Base-by-base conservation (phyloP, 1,140 invertebrate genomes). In the Asbolus verrucosus region DNA sequence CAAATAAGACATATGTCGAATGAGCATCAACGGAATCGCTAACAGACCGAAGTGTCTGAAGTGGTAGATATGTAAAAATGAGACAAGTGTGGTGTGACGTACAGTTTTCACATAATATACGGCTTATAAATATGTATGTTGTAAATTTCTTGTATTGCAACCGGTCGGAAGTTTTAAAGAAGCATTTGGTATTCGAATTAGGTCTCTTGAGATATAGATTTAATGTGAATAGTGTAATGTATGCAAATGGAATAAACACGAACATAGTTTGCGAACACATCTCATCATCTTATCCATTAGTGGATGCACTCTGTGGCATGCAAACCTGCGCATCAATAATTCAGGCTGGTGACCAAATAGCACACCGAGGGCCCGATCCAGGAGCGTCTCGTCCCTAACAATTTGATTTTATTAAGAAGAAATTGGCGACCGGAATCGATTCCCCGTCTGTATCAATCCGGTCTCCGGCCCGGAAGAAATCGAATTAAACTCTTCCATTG, bases 401-500 rank as follows among this genome's bases (percentile, higher is more conserved):
- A 24, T 54, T 54, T 54, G 21, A 54, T 54, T 54, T 54, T 54
- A 54, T 54, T 54, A 54, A 54, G 46, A 27, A 9, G 46, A 27
- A 54, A 54, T 54, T 54, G 46, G 3, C 46, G 46, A n/a, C 46
- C 21, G 46, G 19, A 54, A 54, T 54, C 46, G 65, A 43, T 43
- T 66, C 41, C 30, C 38, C 30, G 65, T 66, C 38, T 30, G 39
- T 41, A 41, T 41, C 24, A 66, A 46, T 41, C 38, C 27, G 54
- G 54, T 19, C 27, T 31, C 43, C 15, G 16, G 65, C 65, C 43
- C 41, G 61, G 63, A 70, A 66, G 69, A 65, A 73, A 73, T 73
- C 72, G 65, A 73, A 71, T 73, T 73, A 73, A 73, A 73, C 54
- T 73, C 50, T 63, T 73, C 68, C 54, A 67, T 67, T 73, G 69